Base-by-base conservation (phyloP, 2,797 vertebrate species). In the Enteromius treurensis region DNA sequence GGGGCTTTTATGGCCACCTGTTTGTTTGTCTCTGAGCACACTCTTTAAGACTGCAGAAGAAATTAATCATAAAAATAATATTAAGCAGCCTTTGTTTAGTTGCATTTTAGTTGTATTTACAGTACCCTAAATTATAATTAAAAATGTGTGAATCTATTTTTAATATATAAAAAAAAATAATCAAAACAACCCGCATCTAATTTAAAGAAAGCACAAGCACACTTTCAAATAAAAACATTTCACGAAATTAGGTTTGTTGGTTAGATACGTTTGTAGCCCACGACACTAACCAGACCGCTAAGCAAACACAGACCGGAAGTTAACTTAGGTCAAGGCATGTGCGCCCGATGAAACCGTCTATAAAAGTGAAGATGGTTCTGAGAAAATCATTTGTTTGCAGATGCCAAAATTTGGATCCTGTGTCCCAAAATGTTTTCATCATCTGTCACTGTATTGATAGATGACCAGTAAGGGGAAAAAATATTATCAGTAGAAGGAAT, bases 1-100 rank as follows among this genome's bases (percentile, higher is more conserved):
- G 49, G 92, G 86, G 84, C 93, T 94, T 78, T 83, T 76, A 19
- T 77, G 47, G 0, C 53, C 34, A 34, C 65, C 80, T 79, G 19
- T 71, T 42, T 8, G 75, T 37, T 51, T 71, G 53, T 80, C 76
- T 32, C 14, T 67, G 71, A 23, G 58, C 47, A 84, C 81, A 13
- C 51, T 60, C 19, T 75, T 83, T 29, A 34, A 32, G 51, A 40
- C 88, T 88, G 47, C 4, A 49, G 26, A 8, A 60, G 2, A 47
- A 49, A 68, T 21, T 0, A 37, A 77, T 51, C 4, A 3, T 26
- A 42, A 17, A 23, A 83, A 74, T 8, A 40, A 60, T 62, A 65
- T 26, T 37, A 8, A 45, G 26, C 7, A 9, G 15, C n/a, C 0
- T 40, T 21, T 49, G 21, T 73, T 60, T 45, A 23, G 6, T 53